These are phyloP conservation scores for Chaetodon trifasciatus DNA, from an alignment of 2,797 vertebrate genomes.

Conservation along the genomic window DNA sequence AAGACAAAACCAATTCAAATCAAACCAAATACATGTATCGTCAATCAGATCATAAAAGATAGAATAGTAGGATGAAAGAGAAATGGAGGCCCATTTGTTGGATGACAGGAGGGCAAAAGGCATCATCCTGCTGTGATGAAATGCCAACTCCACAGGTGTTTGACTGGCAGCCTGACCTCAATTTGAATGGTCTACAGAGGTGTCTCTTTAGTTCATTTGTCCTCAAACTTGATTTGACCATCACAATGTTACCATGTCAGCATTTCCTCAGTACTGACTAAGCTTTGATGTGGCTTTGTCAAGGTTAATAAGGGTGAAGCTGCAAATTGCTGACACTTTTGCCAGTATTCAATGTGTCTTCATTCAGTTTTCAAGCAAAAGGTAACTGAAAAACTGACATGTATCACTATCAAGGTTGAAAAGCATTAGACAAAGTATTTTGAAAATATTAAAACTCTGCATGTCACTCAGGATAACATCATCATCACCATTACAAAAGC, in stretches of 20 bases:
- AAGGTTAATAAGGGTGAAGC: constrained; percentile 28
- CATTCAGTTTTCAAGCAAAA: not conserved
- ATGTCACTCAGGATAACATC: not conserved
- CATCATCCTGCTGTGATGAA: constrained; percentile 48
- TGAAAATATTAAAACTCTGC: not conserved
- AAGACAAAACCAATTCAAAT: not conserved
- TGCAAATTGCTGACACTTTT: not conserved
- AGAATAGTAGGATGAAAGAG: not conserved
- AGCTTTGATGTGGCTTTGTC: not conserved
- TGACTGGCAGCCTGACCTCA: constrained; percentile 53
- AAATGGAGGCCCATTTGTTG: not conserved
- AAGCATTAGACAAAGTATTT: not conserved
- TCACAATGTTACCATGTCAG: constrained; percentile 32
- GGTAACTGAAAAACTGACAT: not conserved
- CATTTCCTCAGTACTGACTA: constrained; percentile 17
- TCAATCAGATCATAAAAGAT: not conserved
- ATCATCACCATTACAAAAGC: not conserved
- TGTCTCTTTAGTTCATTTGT: constrained; percentile 29
- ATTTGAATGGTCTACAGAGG: constrained; percentile 19
- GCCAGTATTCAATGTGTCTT: not conserved
- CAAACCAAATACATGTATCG: not conserved
- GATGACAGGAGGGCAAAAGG: constrained; percentile 46
- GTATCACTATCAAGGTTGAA: not conserved
- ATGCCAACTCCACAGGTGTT: constrained; percentile 66
- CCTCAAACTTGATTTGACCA: constrained; percentile 15